Base-by-base conservation (phyloP, 2,888 invertebrate species). In the Polietes domitor region DNA sequence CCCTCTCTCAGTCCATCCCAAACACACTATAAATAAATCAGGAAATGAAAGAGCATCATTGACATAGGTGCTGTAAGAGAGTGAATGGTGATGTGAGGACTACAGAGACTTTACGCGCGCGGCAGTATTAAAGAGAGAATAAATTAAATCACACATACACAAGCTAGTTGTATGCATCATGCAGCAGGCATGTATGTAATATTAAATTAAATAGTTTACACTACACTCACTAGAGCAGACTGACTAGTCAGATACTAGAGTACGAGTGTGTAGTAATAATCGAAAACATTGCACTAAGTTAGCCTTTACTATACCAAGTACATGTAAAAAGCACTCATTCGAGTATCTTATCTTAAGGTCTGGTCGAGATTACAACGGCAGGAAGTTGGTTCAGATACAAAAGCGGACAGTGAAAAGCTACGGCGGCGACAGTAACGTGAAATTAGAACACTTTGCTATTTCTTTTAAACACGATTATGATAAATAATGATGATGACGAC, bases 281-380 rank as follows among this genome's bases (percentile, higher is more conserved):
- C 37, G 1, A 73, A 37, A n/a, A 55, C 58, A 73, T 15, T 7
- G 5, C 19, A 43, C 19, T 41, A 76, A 83, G 61, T 80, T 75
- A n/a, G n/a, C n/a, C n/a, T n/a, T n/a, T n/a, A n/a, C n/a, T n/a
- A n/a, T n/a, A n/a, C n/a, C n/a, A n/a, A n/a, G n/a, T n/a, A n/a
- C n/a, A n/a, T n/a, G n/a, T n/a, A n/a, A n/a, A n/a, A n/a, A n/a
- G n/a, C n/a, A n/a, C n/a, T n/a, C n/a, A n/a, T n/a, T n/a, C n/a
- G n/a, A n/a, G n/a, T n/a, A 47, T 47, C 15, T 47, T 58, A 58
- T 58, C 58, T 58, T 26, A 26, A 2, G 58, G 24, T 24, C 28
- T 50, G 32, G 24, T 58, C 12, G 3, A 68, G 41, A 68, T 68
- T 68, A 68, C 68, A 19, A 68, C 68, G 24, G 24, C 65, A 37